Evolutionary conservation across 2,113 vertebrate genomes (phyloP).

Genomic region (Rhea pennata): DNA sequence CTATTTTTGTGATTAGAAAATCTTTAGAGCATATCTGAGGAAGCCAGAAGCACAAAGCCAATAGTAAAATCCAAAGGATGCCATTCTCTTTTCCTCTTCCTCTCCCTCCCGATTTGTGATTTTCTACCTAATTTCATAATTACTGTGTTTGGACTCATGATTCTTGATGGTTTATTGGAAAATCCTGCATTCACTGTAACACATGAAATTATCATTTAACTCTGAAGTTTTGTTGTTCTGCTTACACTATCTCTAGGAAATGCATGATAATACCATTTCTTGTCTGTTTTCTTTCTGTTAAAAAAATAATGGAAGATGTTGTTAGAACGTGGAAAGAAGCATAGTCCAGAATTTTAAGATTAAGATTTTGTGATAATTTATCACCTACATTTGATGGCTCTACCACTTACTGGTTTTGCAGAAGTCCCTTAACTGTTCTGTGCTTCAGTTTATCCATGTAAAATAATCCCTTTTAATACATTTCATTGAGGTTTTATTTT

Average conservation of each 20-base stretch:
- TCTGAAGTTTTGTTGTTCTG: not conserved
- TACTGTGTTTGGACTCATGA: rapidly evolving
- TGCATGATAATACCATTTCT: not conserved
- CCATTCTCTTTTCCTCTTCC: not conserved
- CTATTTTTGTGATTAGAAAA: not conserved
- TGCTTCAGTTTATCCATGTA: not conserved
- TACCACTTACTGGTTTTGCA: not conserved
- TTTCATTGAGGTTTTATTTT: not conserved
- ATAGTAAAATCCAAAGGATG: not conserved
- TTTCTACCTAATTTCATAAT: not conserved
- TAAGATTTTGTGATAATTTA: not conserved
- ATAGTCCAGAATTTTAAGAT: not conserved
- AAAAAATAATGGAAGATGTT: not conserved
- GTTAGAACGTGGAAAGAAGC: not conserved
- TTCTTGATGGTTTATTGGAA: not conserved
- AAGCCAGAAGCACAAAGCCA: not conserved
- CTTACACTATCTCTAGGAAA: not conserved
- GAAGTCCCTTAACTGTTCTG: not conserved
- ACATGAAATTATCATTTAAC: not conserved
- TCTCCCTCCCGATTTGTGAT: not conserved
- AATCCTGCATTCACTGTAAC: not conserved
- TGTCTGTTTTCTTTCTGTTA: not conserved
- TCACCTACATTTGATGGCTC: not conserved
- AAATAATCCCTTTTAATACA: not conserved
- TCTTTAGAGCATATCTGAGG: not conserved